phyloP scores from a whole-genome alignment of 2,113 vertebrate species.

The Tachysurus vachellii region DNA sequence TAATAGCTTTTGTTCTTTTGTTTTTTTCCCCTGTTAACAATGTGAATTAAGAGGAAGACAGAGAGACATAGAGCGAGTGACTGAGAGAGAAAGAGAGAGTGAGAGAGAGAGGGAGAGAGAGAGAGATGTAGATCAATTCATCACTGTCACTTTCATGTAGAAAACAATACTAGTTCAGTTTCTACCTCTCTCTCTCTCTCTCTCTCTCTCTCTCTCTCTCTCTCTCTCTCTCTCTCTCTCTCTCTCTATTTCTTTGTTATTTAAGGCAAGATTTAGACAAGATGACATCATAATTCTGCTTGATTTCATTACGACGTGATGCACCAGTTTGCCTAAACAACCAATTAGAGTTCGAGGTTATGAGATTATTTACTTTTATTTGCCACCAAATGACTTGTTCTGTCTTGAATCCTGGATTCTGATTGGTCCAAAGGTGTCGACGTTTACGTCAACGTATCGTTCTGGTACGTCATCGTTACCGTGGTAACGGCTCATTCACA shows the following conservation, averaged over 20 bases:
- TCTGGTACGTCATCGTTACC: background rate
- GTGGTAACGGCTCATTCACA: background rate
- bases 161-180: conserved; percentile 35
- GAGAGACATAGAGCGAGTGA: background rate
- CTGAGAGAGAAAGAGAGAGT: background rate
- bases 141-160: background rate
- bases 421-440: background rate
- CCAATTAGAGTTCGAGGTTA: background rate
- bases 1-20: no score
- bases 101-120: no score
- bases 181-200: conserved; percentile 1
- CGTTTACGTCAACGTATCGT: background rate
- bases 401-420: background rate
- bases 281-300: background rate
- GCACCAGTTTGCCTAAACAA: background rate
- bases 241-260: background rate
- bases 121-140: no score
- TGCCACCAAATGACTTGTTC: background rate
- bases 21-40: no score
- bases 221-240: background rate
- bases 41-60: no score
- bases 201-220: background rate
- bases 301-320: background rate
- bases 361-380: background rate
- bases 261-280: no score